Evolutionary conservation across 53 echinoderm and acorn worm species (phyloP).

Genomic region (Antedon mediterranea): DNA sequence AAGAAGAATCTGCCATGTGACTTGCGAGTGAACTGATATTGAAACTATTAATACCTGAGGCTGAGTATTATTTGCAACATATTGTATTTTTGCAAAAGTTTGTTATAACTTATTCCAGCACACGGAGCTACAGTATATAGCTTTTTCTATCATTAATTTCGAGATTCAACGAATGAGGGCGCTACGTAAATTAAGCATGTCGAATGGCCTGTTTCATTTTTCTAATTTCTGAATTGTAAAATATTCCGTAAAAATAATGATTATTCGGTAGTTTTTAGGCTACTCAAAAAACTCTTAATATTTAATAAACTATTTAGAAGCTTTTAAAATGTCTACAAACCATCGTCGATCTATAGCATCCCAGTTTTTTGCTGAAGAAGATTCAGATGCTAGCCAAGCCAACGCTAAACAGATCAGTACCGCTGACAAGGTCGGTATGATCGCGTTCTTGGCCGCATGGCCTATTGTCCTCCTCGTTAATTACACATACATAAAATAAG

Average conservation of each 20-base stretch:
- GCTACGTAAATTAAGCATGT: not conserved
- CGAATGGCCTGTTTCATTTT: not conserved
- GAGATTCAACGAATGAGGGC: not conserved
- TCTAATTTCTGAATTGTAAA: not conserved
- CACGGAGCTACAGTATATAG: too few relatives aligned
- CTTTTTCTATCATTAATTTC: too few relatives aligned
- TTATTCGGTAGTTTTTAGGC: not conserved
- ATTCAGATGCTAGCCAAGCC: conserved; percentile 20
- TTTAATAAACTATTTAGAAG: not conserved
- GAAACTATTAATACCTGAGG: too few relatives aligned
- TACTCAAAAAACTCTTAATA: not conserved
- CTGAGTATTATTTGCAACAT: too few relatives aligned
- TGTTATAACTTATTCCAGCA: too few relatives aligned
- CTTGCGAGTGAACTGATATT: too few relatives aligned
- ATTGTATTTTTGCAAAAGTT: too few relatives aligned
- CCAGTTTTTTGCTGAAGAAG: conserved; percentile 88
- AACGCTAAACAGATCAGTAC: conserved; percentile 41
- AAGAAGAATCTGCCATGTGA: too few relatives aligned
- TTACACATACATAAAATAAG: not conserved
- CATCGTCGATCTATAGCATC: conserved; percentile 71
- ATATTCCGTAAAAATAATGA: not conserved
- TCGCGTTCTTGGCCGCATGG: not conserved
- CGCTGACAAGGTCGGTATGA: conserved; percentile 53
- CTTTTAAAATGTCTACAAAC: not conserved
- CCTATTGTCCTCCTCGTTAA: not conserved